Base-by-base conservation (phyloP, 2,888 invertebrate species). In the Limnephilus rhombicus region DNA sequence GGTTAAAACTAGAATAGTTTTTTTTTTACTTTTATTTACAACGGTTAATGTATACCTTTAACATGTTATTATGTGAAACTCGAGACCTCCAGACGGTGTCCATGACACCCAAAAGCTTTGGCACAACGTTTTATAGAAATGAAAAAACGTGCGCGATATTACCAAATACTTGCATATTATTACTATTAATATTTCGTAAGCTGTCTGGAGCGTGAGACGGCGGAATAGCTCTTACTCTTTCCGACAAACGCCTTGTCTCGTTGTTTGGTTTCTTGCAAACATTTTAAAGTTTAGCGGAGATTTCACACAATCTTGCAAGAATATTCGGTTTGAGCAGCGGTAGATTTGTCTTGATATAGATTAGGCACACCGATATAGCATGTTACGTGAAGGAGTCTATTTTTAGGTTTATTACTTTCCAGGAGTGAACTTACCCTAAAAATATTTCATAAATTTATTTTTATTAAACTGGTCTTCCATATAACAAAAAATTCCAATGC, bases 141-240 rank as follows among this genome's bases (percentile, higher is more conserved):
- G 9, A 68, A 68, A 68, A 68, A 68, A 68, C 68, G 24, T 68
- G 68, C 68, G 68, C 68, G 68, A 68, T 68, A 68, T 68, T 68
- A 68, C 68, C 24, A 68, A 68, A 68, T 68, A 68, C 68, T 68
- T 68, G 68, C 68, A 9, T 24, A 68, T 9, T 68, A 24, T 68
- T 24, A 24, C 24, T 68, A n/a, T 68, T 24, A 68, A 68, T 68
- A 68, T 68, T 68, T 24, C 68, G 68, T 68, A 68, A 68, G 24
- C 68, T 68, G 68, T 68, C 68, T 68, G 68, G 68, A 68, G 68
- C 68, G 68, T 68, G 68, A 68, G 68, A 68, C 68, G 68, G 68
- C 7, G 53, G 68, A 24, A 68, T 68, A 68, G 7, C 68, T 68
- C 68, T 24, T 68, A n/a, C n/a, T 68, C 68, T 68, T 24, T 68